A percentile compares a stretch with the other conserved stretches of the same genome.
Conservation (phyloP, 2,797 vertebrate species). For the Poeciliopsis gracilis region DNA sequence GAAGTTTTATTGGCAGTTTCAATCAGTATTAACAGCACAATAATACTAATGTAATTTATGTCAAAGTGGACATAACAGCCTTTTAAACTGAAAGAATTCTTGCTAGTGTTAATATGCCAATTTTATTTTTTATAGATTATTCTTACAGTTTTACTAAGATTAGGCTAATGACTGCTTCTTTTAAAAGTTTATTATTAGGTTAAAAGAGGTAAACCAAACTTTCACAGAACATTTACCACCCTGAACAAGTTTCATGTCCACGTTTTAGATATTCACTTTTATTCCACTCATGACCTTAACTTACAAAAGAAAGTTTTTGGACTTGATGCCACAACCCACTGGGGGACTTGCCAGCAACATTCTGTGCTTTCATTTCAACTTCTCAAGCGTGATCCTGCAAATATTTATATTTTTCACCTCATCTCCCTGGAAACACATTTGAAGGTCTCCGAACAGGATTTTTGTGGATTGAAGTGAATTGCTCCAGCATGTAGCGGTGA, state of each 20-base stretch:
- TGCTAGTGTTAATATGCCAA: neutral
- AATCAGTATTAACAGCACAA: neutral
- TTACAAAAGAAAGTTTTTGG: conserved; percentile 42
- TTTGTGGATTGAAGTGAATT: conserved; percentile 69
- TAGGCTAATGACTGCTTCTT: neutral
- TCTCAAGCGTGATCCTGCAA: conserved; percentile 73
- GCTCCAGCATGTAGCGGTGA: conserved; percentile 55
- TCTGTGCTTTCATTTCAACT: conserved; percentile 68
- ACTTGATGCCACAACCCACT: conserved; percentile 52
- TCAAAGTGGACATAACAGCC: neutral
- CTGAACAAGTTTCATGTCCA: conserved; percentile 58
- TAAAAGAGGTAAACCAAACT: conserved; percentile 21
- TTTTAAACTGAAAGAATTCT: neutral
- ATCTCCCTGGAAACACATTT: conserved; percentile 74
- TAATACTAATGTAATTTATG: neutral
- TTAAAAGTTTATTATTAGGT: conserved; percentile 9
- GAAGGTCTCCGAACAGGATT: conserved; percentile 70
- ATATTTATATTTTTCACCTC: conserved; percentile 73
- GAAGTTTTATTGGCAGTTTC: neutral
- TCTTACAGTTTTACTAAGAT: neutral
- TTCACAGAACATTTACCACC: conserved; percentile 30
- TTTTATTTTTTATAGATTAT: neutral
- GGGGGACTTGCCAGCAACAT: conserved; percentile 54
- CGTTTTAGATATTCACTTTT: conserved; percentile 57
- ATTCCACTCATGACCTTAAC: conserved; percentile 68